These are phyloP conservation scores for Morus bassanus DNA, from an alignment of 2,797 vertebrate genomes.

Conservation along the genomic window DNA sequence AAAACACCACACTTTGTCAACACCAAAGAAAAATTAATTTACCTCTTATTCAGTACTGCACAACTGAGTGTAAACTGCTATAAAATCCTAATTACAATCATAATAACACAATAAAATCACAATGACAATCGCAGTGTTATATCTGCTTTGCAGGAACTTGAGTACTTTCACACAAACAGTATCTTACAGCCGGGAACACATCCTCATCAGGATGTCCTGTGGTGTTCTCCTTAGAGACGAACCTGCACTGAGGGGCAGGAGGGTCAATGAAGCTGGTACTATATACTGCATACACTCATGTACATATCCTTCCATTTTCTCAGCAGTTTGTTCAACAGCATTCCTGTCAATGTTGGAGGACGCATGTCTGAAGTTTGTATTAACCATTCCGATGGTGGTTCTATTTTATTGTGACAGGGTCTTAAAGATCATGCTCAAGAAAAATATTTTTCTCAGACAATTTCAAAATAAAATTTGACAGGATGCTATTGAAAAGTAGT, in stretches of 20 bases:
- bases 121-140: background rate
- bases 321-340: background rate
- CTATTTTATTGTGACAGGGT: background rate
- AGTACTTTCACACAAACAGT: background rate
- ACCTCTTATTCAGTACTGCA: background rate
- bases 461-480: background rate
- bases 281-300: background rate
- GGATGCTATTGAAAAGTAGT: background rate
- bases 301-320: background rate
- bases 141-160: background rate
- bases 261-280: background rate
- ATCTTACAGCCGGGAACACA: background rate
- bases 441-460: background rate
- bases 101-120: background rate
- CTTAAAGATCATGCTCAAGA: background rate
- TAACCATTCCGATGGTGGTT: background rate
- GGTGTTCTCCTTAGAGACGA: background rate
- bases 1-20: background rate
- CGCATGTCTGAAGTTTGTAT: background rate
- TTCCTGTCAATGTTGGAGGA: background rate
- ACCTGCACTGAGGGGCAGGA: background rate
- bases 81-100: background rate
- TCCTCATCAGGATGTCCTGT: background rate
- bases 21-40: background rate
- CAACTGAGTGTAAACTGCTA: background rate